A percentile compares a stretch with the other conserved stretches of the same genome.
Conservation (phyloP, 2,888 invertebrate species). For the Chymomyza procnemis region DNA sequence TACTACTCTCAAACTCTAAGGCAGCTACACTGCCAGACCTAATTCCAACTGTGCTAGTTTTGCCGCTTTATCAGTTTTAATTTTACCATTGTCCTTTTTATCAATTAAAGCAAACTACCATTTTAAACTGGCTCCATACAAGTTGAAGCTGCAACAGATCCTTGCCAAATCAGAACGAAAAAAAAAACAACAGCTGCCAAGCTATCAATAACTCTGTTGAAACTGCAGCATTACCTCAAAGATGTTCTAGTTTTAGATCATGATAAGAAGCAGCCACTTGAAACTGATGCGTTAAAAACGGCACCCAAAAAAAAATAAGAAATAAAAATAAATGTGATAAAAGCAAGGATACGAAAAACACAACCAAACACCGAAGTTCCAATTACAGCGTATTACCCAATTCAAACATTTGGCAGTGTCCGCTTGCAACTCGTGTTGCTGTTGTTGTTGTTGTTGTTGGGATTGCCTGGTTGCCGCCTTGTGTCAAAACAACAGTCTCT, state of each 20-base stretch:
- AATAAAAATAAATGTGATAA: background rate
- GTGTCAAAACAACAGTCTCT: constrained; percentile 51
- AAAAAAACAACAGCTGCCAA: background rate
- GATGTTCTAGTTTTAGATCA: background rate
- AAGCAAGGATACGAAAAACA: background rate
- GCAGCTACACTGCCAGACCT: background rate
- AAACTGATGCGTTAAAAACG: background rate
- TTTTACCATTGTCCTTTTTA: background rate
- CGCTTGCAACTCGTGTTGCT: constrained; percentile 34
- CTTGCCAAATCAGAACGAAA: no score
- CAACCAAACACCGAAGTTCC: constrained; percentile 34
- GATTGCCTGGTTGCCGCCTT: constrained; percentile 39
- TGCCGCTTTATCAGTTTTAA: background rate
- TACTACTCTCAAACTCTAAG: no score
- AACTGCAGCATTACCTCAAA: background rate
- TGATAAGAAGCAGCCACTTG: background rate
- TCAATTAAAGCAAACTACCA: background rate
- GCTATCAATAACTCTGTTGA: background rate
- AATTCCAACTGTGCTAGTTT: background rate
- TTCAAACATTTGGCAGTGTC: constrained; percentile 37
- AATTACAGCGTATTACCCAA: constrained; percentile 44
- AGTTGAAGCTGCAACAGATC: no score
- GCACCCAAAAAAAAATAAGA: background rate
- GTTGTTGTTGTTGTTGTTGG: constrained; percentile 13
- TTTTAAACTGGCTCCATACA: background rate